Evolutionary conservation across 2,113 vertebrate species (phyloP), one percentile per base, ranked within the genome.

Genomic region (Psephotus haematonotus): DNA sequence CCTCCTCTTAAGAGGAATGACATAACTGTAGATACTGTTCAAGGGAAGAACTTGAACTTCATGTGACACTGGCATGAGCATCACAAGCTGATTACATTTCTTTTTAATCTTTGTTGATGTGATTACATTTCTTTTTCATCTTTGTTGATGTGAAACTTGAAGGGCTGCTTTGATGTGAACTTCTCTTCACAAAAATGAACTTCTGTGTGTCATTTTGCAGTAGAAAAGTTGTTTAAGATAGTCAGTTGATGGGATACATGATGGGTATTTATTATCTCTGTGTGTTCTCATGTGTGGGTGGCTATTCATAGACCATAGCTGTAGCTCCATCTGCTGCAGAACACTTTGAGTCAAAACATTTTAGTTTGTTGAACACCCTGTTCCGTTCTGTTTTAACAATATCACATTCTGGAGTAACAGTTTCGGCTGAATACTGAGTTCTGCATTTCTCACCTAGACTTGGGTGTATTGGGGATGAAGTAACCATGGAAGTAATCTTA

Each of bases 321-420:
- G 62, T 75, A 87, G 91, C 95, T 95, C 95, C 92, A 96, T 95
- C 96, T 97, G 96, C 83, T 74, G 74, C 82, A 84, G 82, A 50
- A 44, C 89, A 75, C 89, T 92, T 90, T 13, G 60, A 95, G 88
- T 91, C 92, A 95, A 93, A 96, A 93, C 91, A 91, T 86, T 93
- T 91, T 89, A 95, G 89, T 83, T 92, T 93, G 86, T 71, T 91
- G 65, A 83, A 95, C 92, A 68, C 77, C 65, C 88, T 67, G 49
- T 60, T 81, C 37, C 53, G 47, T 74, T 77, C 85, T 93, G 27
- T 11, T 85, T 63, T 83, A 64, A 70, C 86, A 86, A 24, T 81
- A 60, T 25, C 60, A 57, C 83, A 35, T 72, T 83, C 89, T 81
- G 35, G 64, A 86, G 52, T 88, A 94, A 83, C 95, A 91, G 60